phyloP scores from a whole-genome alignment of 2,797 vertebrate genomes.

The Saxicola maurus region DNA sequence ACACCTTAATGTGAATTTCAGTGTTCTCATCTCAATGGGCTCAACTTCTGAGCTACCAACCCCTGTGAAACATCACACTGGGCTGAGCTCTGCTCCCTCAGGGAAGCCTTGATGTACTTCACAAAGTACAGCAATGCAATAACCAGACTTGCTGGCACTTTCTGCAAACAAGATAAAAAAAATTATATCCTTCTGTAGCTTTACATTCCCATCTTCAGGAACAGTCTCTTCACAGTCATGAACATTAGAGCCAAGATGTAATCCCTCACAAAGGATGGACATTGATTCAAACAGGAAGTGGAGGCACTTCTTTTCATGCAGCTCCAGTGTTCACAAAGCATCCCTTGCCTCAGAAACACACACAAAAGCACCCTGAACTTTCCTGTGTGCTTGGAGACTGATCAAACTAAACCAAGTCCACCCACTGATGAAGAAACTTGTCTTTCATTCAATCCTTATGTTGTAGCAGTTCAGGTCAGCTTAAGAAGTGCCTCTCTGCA shows the following conservation, averaged over 20 bases:
- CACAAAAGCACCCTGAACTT: neutral
- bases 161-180: neutral
- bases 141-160: neutral
- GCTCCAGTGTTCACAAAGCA: neutral
- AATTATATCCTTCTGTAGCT: neutral
- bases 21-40: neutral
- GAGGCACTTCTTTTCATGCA: neutral
- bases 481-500: neutral
- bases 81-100: constrained; percentile 1
- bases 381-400: neutral
- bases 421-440: neutral
- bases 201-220: neutral
- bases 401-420: neutral
- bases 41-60: neutral
- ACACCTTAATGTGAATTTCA: constrained; percentile 8
- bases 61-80: neutral
- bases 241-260: neutral
- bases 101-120: neutral
- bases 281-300: neutral
- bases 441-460: neutral
- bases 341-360: neutral
- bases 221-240: neutral
- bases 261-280: neutral
- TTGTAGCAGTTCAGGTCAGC: neutral
- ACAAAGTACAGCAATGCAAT: neutral